These are phyloP conservation scores for Antrozous pallidus DNA, from an alignment of 2,797 vertebrate species.

Conservation along the genomic window DNA sequence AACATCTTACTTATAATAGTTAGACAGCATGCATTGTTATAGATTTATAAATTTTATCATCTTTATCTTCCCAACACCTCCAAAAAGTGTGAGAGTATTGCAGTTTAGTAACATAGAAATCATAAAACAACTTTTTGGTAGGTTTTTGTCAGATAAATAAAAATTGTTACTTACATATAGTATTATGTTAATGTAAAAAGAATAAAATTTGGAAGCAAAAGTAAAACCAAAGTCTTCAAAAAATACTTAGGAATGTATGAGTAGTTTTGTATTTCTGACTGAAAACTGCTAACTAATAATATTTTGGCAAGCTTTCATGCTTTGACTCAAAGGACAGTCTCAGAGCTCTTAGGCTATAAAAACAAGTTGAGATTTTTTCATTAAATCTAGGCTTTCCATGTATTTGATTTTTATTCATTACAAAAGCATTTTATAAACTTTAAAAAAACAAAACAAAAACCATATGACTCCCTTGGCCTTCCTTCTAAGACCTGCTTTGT, in stretches of 20 bases:
- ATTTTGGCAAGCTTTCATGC: not conserved
- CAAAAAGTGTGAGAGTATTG: not conserved
- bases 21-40: not conserved
- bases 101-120: not conserved
- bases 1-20: not conserved
- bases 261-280: not conserved
- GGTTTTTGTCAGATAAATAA: not conserved
- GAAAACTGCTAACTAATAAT: not conserved
- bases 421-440: not conserved
- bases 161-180: not conserved
- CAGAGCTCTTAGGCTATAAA: not conserved
- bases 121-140: not conserved
- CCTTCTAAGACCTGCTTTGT: not conserved
- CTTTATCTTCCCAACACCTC: not conserved
- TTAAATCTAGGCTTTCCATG: not conserved
- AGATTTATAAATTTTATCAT: not conserved
- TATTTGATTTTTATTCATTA: not conserved
- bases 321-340: not conserved
- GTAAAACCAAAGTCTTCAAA: not conserved
- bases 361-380: slow-evolving; percentile 7
- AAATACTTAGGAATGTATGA: not conserved
- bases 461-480: not conserved
- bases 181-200: not conserved
- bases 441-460: not conserved
- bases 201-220: not conserved